These are phyloP conservation scores for Sesamia inferens DNA, from an alignment of 2,888 invertebrate species.

Conservation along the genomic window DNA sequence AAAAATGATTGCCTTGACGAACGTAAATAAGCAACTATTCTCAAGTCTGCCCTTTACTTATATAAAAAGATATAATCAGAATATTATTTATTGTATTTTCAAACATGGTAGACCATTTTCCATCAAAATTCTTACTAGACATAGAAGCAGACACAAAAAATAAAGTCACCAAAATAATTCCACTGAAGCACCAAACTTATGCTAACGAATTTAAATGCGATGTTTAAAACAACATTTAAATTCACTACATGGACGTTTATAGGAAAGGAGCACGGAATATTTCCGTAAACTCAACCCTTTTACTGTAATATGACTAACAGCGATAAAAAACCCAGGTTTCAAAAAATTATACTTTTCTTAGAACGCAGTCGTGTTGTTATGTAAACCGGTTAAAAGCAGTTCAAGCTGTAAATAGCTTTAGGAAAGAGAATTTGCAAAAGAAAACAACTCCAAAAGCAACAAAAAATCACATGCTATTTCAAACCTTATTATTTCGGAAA, in stretches of 20 bases:
- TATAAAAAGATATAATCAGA: background rate
- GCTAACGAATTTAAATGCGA: conserved; percentile 46
- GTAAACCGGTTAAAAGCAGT: conserved; percentile 67
- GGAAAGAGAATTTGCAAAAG: conserved; percentile 68
- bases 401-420: conserved; percentile 66
- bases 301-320: conserved; percentile 26
- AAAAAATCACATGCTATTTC: conserved; percentile 10
- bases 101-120: background rate
- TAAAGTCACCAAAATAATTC: conserved; percentile 23
- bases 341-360: conserved; percentile 56
- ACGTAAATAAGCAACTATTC: background rate
- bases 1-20: background rate
- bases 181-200: conserved; percentile 18
- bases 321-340: conserved; percentile 38
- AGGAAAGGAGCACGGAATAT: conserved; percentile 39
- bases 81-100: background rate
- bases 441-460: conserved; percentile 36
- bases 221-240: conserved; percentile 51
- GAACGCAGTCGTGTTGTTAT: conserved; percentile 63
- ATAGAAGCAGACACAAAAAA: background rate
- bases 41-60: background rate
- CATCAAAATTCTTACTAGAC: background rate
- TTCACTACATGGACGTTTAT: conserved; percentile 50
- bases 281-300: conserved; percentile 42
- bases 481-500: background rate